phyloP scores from a whole-genome alignment of 2,888 invertebrate species.

The Netelia inedita region DNA sequence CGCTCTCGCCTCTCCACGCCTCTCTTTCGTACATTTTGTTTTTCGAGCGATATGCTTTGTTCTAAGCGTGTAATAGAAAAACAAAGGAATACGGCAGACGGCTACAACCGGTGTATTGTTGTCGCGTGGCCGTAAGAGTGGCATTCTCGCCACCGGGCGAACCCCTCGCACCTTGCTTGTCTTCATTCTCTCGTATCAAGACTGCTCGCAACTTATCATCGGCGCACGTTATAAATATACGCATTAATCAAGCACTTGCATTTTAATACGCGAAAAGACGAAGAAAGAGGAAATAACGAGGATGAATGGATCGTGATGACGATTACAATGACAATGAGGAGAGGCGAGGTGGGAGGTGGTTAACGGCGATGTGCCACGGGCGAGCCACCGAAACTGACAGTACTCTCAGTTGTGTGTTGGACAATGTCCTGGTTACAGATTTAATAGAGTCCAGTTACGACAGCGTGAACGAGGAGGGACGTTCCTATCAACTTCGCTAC shows the following conservation, averaged over 20 bases:
- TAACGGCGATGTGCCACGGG: constrained; percentile 39
- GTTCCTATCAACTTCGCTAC: constrained; percentile 49
- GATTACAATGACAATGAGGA: constrained; percentile 19
- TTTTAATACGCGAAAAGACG: not conserved
- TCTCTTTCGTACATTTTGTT: too few species aligned
- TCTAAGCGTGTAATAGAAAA: too few species aligned
- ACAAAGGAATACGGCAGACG: not conserved
- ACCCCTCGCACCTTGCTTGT: constrained; percentile 65
- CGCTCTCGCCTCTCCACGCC: too few species aligned
- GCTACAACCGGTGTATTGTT: not conserved
- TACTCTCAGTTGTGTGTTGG: constrained; percentile 74
- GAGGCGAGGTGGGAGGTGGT: constrained; percentile 69
- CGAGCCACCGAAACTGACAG: constrained; percentile 15
- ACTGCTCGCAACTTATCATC: constrained; percentile 31
- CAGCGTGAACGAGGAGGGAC: constrained; percentile 55
- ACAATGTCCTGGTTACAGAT: constrained; percentile 76
- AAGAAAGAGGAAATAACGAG: too few species aligned
- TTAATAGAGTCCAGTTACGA: constrained; percentile 58
- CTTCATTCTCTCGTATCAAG: constrained; percentile 48
- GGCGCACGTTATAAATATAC: constrained; percentile 9
- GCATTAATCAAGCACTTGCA: not conserved
- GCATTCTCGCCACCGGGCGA: constrained; percentile 30
- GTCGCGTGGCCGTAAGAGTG: not conserved
- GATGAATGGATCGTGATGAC: too few species aligned
- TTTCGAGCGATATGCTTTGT: too few species aligned